Conservation (phyloP, 2,888 invertebrate genomes). For the Drosophila mercatorum region DNA sequence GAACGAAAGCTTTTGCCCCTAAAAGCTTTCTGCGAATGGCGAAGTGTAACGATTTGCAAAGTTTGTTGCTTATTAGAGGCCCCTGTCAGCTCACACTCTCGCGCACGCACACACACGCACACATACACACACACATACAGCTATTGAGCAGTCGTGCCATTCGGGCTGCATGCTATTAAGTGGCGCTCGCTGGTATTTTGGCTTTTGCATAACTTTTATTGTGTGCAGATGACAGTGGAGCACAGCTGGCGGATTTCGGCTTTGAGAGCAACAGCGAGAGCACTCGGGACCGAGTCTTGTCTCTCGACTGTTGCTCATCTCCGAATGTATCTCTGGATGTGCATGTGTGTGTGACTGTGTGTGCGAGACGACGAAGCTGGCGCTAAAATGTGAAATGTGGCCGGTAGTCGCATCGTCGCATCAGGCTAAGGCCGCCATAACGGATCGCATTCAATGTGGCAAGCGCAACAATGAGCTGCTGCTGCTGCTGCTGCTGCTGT, state of each 20-base stretch:
- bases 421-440: constrained; percentile 80
- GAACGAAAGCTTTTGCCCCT: constrained; percentile 24
- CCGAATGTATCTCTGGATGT: constrained; percentile 34
- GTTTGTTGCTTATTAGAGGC: constrained; percentile 46
- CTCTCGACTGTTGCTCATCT: constrained; percentile 77
- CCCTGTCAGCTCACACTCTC: neutral
- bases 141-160: constrained; percentile 16
- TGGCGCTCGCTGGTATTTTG: constrained; percentile 58
- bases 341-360: constrained; percentile 32
- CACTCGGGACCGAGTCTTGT: constrained; percentile 59
- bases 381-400: constrained; percentile 76
- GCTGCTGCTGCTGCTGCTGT: constrained; percentile 53
- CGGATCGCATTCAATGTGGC: constrained; percentile 81
- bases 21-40: constrained; percentile 24
- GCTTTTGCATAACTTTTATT: constrained; percentile 78
- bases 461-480: constrained; percentile 79
- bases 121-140: neutral
- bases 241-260: constrained; percentile 51
- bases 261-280: constrained; percentile 64
- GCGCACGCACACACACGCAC: no score
- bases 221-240: constrained; percentile 49
- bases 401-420: constrained; percentile 81
- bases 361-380: constrained; percentile 58
- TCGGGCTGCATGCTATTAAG: constrained; percentile 61
- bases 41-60: constrained; percentile 39